Conservation (phyloP, 2,888 invertebrate species). For the Coremacera marginata region DNA sequence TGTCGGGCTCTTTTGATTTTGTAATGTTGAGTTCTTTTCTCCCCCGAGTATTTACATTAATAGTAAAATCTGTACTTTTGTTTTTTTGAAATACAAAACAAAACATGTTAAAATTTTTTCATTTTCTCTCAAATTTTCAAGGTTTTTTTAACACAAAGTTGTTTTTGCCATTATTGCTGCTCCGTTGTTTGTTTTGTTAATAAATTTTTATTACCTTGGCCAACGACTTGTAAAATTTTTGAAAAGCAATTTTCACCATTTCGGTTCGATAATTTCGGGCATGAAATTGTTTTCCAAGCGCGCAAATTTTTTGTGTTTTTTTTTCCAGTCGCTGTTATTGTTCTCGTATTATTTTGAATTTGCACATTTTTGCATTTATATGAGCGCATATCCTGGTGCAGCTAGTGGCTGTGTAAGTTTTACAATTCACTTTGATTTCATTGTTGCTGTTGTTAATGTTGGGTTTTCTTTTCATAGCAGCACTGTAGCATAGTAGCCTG, state of each 20-base stretch:
- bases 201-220: constrained; percentile 32
- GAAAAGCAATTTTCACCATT: constrained; percentile 30
- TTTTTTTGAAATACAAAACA: neutral
- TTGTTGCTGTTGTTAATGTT: neutral
- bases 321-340: neutral
- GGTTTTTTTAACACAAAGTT: neutral
- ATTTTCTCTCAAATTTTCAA: constrained; percentile 16
- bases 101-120: constrained; percentile 19
- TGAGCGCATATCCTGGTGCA: neutral
- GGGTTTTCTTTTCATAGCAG: neutral
- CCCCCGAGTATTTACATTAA: no score
- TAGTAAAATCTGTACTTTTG: no score
- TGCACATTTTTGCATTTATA: neutral
- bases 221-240: constrained; percentile 32
- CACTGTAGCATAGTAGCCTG: no score
- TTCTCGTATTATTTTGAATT: neutral
- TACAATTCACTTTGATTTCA: neutral
- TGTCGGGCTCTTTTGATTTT: no score
- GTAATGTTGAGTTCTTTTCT: no score
- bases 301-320: neutral
- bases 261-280: constrained; percentile 15
- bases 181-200: constrained; percentile 17
- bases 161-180: neutral
- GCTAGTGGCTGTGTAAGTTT: neutral
- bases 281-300: neutral